A percentile compares a stretch with the other conserved stretches of the same genome.
Evolutionary conservation across 2,113 vertebrate species (phyloP).

Genomic region (Dunckerocampus dactyliophorus): DNA sequence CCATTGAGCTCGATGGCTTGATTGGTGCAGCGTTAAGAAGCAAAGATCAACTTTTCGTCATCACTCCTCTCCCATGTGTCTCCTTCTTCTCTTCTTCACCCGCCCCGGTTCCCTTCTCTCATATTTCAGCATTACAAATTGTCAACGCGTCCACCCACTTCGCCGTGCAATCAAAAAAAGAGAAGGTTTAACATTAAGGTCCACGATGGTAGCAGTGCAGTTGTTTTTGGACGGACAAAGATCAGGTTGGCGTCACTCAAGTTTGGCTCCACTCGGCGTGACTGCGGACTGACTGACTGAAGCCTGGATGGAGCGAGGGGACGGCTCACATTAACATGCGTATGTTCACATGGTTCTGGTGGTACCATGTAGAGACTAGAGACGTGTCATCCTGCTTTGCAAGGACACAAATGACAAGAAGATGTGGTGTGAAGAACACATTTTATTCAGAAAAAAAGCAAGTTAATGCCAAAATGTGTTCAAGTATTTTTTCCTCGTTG

Average conservation of each 20-base stretch:
- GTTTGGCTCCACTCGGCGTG: not conserved
- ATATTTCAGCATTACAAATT: slow-evolving; percentile 73
- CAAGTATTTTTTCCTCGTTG: slow-evolving; percentile 1
- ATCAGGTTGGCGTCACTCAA: not conserved
- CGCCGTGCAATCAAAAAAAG: slow-evolving; percentile 17
- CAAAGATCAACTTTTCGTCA: slow-evolving; percentile 8
- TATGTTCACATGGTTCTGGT: too few species aligned
- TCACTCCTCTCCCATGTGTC: slow-evolving; percentile 67
- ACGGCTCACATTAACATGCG: too few species aligned
- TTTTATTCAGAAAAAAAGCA: too few species aligned
- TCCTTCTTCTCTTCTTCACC: slow-evolving; percentile 41
- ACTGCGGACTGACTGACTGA: not conserved
- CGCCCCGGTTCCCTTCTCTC: slow-evolving; percentile 70
- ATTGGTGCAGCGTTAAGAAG: not conserved
- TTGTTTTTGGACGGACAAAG: not conserved
- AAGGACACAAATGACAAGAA: too few species aligned
- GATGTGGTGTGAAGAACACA: too few species aligned
- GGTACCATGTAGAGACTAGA: too few species aligned
- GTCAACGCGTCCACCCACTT: slow-evolving; percentile 67
- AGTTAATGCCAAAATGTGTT: not conserved
- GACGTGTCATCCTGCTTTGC: too few species aligned
- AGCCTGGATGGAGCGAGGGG: not conserved
- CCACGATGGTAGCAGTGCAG: too few species aligned
- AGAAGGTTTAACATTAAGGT: too few species aligned
- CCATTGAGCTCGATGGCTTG: slow-evolving; percentile 43